Percentiles rank a stretch among this genome's conserved stretches.
Conservation (phyloP, 1,140 invertebrate species). For the Tyrophagus putrescentiae region DNA sequence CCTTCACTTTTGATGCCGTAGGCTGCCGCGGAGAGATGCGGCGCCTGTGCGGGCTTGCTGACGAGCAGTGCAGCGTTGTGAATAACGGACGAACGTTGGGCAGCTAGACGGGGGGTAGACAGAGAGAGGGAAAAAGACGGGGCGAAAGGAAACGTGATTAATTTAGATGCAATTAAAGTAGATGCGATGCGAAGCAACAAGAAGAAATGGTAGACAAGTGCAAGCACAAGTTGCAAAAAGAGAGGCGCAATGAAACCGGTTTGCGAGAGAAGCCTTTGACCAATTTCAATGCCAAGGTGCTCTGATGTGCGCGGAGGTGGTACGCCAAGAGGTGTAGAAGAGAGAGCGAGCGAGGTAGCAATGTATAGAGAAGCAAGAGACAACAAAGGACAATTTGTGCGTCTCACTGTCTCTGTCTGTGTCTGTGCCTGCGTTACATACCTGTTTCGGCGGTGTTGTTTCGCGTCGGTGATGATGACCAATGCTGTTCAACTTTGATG, state of each 20-base stretch:
- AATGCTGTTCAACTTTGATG: conserved; percentile 14
- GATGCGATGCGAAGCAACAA: background rate
- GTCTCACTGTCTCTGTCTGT: background rate
- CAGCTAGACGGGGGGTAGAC: background rate
- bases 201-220: conserved; percentile 1
- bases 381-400: conserved; percentile 11
- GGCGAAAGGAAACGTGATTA: background rate
- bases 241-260: conserved; percentile 13
- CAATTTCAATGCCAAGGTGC: conserved; percentile 22
- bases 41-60: background rate
- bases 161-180: conserved; percentile 6
- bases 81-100: conserved; percentile 17
- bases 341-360: background rate
- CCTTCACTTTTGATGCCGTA: background rate
- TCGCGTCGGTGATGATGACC: background rate
- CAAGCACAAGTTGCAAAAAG: background rate
- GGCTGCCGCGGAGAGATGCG: background rate
- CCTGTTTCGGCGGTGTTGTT: conserved; percentile 3
- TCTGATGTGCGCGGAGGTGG: conserved; percentile 10
- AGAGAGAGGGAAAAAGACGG: background rate
- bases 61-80: background rate
- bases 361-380: background rate
- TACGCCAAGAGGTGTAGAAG: background rate
- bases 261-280: conserved; percentile 13
- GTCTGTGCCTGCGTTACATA: background rate